Percentiles rank a stretch among this genome's conserved stretches.
phyloP scores from a whole-genome alignment of 1,140 invertebrate species.

The Drosophila chauvacae region DNA sequence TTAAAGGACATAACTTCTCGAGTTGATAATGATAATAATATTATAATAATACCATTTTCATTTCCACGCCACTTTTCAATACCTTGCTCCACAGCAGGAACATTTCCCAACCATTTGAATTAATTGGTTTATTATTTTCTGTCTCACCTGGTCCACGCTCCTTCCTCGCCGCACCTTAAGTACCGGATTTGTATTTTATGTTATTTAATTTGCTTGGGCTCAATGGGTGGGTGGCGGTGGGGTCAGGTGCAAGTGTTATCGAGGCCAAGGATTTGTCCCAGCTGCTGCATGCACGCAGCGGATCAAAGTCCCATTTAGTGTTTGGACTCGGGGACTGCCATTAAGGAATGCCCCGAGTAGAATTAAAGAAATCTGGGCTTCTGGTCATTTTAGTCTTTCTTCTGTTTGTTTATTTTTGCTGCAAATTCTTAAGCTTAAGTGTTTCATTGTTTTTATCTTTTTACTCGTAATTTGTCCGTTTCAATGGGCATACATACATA shows the following conservation, averaged over 20 bases:
- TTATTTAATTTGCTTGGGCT: conserved; percentile 65
- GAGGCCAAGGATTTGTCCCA: conserved; percentile 50
- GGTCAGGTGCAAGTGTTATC: conserved; percentile 26
- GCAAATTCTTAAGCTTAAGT: conserved; percentile 52
- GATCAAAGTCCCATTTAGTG: conserved; percentile 73
- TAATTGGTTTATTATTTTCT: conserved; percentile 76
- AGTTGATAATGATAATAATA: no score
- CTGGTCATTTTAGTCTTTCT: conserved; percentile 37
- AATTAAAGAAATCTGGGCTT: conserved; percentile 27
- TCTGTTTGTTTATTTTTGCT: conserved; percentile 31
- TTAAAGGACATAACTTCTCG: neutral
- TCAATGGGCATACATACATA: conserved; percentile 50
- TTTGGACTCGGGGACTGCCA: conserved; percentile 25
- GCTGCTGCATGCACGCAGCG: conserved; percentile 57
- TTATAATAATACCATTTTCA: neutral
- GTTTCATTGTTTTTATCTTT: conserved; percentile 37
- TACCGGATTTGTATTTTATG: conserved; percentile 73
- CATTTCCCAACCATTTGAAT: conserved; percentile 59
- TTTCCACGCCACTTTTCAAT: conserved; percentile 3
- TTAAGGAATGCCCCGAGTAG: conserved; percentile 4
- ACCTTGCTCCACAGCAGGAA: neutral
- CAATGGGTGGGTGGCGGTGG: neutral
- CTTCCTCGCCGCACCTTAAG: conserved; percentile 20
- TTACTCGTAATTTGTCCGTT: conserved; percentile 48
- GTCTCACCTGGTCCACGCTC: conserved; percentile 34